A percentile compares a stretch with the other conserved stretches of the same genome.
phyloP scores from a whole-genome alignment of 2,888 invertebrate species.

The Bugula neritina region DNA sequence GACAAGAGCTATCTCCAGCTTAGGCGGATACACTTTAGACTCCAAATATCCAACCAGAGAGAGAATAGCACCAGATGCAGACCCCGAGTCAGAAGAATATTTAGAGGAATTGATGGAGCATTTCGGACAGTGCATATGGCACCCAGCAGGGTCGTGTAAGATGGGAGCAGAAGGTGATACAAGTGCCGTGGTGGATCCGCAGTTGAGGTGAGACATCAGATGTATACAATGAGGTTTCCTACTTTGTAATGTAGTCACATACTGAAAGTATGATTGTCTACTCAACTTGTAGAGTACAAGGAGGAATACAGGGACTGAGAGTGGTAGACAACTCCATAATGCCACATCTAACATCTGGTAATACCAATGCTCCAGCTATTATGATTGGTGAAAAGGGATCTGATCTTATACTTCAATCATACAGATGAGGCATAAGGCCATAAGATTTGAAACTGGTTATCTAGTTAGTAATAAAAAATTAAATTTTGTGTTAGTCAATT shows the following conservation, averaged over 20 bases:
- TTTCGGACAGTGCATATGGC: conserved; percentile 61
- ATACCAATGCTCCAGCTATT: conserved; percentile 83
- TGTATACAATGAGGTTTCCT: too few relatives aligned
- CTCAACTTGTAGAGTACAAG: conserved; percentile 52
- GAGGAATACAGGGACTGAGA: conserved; percentile 66
- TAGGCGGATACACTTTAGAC: conserved; percentile 33
- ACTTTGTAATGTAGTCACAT: too few relatives aligned
- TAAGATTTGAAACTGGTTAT: not conserved
- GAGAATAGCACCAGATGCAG: conserved; percentile 31
- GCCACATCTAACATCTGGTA: conserved; percentile 81
- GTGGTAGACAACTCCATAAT: conserved; percentile 82
- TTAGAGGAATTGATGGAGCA: conserved; percentile 39
- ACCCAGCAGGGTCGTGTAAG: conserved; percentile 69
- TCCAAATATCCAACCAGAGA: conserved; percentile 36
- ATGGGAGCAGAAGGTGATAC: conserved; percentile 59
- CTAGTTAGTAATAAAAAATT: not conserved
- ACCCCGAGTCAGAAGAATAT: conserved; percentile 35
- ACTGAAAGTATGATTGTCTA: too few relatives aligned
- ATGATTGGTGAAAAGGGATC: conserved; percentile 86
- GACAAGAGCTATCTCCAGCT: conserved; percentile 34
- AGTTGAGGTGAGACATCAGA: conserved; percentile 39
- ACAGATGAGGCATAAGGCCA: too few relatives aligned
- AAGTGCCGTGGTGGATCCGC: conserved; percentile 63
- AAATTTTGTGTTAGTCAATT: too few relatives aligned
- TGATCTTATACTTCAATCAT: conserved; percentile 63